These are phyloP conservation scores for Sebastiscus tertius DNA, from an alignment of 2,797 vertebrate species.

Conservation along the genomic window DNA sequence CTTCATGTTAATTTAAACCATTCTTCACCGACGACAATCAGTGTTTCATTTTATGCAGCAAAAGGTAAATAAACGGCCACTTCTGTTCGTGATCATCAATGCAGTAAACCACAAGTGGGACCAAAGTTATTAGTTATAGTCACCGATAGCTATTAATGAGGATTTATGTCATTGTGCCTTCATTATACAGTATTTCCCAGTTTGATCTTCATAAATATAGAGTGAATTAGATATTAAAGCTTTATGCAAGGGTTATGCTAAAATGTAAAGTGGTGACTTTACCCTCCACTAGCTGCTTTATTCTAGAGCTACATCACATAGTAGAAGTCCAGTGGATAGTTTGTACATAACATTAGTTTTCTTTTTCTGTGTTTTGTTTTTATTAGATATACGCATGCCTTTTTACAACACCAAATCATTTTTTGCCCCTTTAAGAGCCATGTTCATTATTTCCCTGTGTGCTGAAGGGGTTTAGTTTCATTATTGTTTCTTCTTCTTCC, in stretches of 20 bases:
- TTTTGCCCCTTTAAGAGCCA: neutral
- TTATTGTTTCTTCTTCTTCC: conserved; percentile 27
- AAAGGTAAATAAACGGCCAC: neutral
- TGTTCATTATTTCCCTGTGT: neutral
- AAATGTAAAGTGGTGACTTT: neutral
- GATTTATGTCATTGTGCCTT: neutral
- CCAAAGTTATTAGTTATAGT: neutral
- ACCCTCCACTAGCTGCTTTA: neutral
- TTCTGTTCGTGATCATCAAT: neutral
- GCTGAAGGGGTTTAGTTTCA: neutral
- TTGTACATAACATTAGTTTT: neutral
- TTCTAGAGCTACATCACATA: neutral
- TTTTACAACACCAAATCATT: neutral
- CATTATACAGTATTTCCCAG: neutral
- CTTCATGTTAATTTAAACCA: conserved; percentile 43
- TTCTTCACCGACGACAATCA: conserved; percentile 37
- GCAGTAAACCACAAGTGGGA: neutral
- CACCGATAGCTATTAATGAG: neutral
- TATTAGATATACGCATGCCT: neutral
- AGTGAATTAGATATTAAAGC: neutral
- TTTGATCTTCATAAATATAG: neutral
- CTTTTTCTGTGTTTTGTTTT: neutral
- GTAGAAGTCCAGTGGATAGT: neutral
- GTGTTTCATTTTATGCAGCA: neutral
- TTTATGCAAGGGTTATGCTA: neutral